Evolutionary conservation across 2,797 vertebrate species (phyloP).

Genomic region (Cichlasoma orientale): DNA sequence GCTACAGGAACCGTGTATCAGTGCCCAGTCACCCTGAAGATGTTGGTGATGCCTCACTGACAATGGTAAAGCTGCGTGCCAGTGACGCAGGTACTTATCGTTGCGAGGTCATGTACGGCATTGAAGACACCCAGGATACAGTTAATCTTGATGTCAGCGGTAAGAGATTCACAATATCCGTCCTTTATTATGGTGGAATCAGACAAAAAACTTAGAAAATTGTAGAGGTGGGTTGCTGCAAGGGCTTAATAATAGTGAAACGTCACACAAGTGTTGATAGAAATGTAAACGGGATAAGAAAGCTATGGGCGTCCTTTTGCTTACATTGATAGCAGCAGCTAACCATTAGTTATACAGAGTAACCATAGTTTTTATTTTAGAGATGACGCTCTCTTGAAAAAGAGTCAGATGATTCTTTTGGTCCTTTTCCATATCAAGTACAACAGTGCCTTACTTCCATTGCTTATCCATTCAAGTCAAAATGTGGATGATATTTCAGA

Average conservation of each 20-base stretch:
- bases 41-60: constrained; percentile 90
- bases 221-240: constrained; percentile 23
- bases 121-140: constrained; percentile 91
- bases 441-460: constrained; percentile 19
- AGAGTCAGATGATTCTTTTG: not conserved
- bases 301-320: constrained; percentile 33
- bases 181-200: constrained; percentile 14
- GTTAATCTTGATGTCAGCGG: constrained; percentile 89
- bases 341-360: constrained; percentile 52
- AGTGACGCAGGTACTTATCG: constrained; percentile 95
- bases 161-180: constrained; percentile 71
- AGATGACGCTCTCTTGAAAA: constrained; percentile 21
- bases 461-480: constrained; percentile 5
- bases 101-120: constrained; percentile 94
- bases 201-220: constrained; percentile 10
- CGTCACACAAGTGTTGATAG: constrained; percentile 51
- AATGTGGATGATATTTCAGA: constrained; percentile 9
- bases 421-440: constrained; percentile 3
- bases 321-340: constrained; percentile 56
- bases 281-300: constrained; percentile 51
- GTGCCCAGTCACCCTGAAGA: constrained; percentile 90
- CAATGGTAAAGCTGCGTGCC: constrained; percentile 89
- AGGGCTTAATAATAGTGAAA: constrained; percentile 56
- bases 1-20: constrained; percentile 89
- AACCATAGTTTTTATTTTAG: constrained; percentile 61